Conservation (phyloP, 2,797 vertebrate species). For the Silurus aristotelis region DNA sequence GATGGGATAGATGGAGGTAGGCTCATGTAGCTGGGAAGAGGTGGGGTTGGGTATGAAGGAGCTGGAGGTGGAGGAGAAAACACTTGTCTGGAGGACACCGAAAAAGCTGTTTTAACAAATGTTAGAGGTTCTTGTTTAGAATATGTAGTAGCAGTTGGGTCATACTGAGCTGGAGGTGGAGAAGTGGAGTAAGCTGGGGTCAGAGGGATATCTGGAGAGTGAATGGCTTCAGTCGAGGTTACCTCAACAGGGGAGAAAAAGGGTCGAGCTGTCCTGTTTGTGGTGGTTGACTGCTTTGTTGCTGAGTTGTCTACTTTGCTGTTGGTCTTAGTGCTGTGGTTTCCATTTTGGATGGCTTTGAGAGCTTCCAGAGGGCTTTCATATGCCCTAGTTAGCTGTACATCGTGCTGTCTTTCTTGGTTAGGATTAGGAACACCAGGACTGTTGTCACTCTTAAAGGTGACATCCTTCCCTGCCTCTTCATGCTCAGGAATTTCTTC, state of each 20-base stretch:
- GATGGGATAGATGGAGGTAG: constrained; percentile 62
- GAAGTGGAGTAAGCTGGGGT: constrained; percentile 80
- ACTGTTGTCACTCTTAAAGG: constrained; percentile 51
- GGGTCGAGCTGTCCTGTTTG: constrained; percentile 90
- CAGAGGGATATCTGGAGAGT: constrained; percentile 72
- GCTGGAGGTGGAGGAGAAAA: constrained; percentile 68
- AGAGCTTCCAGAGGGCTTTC: constrained; percentile 58
- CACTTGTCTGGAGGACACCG: constrained; percentile 28
- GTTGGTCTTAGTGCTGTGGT: constrained; percentile 67
- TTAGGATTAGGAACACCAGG: constrained; percentile 54
- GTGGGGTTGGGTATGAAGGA: constrained; percentile 73
- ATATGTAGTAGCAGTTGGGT: constrained; percentile 10
- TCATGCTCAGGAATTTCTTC: constrained; percentile 63
- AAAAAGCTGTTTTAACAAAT: constrained; percentile 17
- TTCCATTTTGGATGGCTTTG: constrained; percentile 69
- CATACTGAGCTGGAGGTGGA: constrained; percentile 60
- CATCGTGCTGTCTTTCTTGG: constrained; percentile 53
- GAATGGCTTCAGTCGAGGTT: constrained; percentile 59
- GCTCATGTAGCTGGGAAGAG: constrained; percentile 70
- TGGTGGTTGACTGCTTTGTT: constrained; percentile 74
- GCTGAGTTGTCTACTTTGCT: constrained; percentile 66
- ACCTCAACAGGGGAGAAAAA: constrained; percentile 80
- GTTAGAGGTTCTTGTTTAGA: constrained; percentile 11
- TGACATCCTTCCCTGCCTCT: constrained; percentile 59
- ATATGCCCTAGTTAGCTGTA: constrained; percentile 58